Percentiles rank a stretch among this genome's conserved stretches.
Conservation (phyloP, 2,113 vertebrate genomes). For the Protobothrops flavoviridis region DNA sequence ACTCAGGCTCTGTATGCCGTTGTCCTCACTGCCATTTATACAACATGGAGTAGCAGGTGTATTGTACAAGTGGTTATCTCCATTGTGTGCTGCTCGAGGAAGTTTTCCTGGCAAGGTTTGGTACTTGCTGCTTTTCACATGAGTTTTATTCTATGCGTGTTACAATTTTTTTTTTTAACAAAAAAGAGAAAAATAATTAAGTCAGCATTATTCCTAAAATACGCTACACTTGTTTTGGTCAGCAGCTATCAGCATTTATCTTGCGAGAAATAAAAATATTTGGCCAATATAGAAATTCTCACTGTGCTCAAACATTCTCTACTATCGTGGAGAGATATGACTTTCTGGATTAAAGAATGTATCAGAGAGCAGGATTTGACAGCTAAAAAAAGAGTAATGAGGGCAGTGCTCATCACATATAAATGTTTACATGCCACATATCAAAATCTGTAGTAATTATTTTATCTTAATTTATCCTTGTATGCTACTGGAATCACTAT, state of each 20-base stretch:
- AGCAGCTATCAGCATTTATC: not conserved
- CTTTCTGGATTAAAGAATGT: not conserved
- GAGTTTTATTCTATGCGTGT: slow-evolving; percentile 63
- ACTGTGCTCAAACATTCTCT: no score
- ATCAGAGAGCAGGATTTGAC: not conserved
- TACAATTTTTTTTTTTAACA: not conserved
- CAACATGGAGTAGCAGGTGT: slow-evolving; percentile 43
- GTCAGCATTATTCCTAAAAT: not conserved
- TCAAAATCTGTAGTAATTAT: not conserved
- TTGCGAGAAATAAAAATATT: not conserved
- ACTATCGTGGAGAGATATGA: not conserved
- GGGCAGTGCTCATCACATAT: not conserved
- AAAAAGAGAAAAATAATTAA: not conserved
- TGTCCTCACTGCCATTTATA: slow-evolving; percentile 66
- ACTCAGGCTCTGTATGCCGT: slow-evolving; percentile 74
- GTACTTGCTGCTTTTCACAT: slow-evolving; percentile 72
- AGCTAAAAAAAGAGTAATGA: not conserved
- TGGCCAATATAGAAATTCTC: not conserved
- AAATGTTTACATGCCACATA: not conserved
- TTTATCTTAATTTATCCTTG: not conserved
- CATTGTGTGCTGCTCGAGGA: slow-evolving; percentile 72
- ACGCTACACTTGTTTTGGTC: not conserved
- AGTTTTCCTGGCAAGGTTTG: slow-evolving; percentile 82
- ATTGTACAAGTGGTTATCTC: slow-evolving; percentile 66
- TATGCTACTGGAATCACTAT: not conserved